Percentiles rank a stretch among this genome's conserved stretches.
These are phyloP conservation scores for Anthopleura sola DNA, from an alignment of 64 coral and sea anemone species.

Conservation along the genomic window DNA sequence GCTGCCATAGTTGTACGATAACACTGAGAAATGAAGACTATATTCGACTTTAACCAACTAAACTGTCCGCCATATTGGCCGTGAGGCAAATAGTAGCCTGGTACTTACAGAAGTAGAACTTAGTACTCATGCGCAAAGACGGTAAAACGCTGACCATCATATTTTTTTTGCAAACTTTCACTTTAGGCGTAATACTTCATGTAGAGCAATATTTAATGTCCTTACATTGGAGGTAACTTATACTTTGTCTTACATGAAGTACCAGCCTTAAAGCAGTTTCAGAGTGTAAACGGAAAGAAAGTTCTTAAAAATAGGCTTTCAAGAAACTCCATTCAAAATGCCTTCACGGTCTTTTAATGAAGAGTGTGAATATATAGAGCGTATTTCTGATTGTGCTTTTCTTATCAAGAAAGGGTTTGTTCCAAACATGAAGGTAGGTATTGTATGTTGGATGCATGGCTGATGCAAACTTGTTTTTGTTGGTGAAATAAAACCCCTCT, in stretches of 20 bases:
- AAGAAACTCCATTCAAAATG: background rate
- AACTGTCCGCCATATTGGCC: slow-evolving; percentile 23
- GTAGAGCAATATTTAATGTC: too few species aligned
- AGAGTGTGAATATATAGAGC: slow-evolving; percentile 72
- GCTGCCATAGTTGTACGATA: slow-evolving; percentile 22
- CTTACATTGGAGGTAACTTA: too few species aligned
- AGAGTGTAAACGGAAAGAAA: background rate
- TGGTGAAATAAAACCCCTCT: background rate
- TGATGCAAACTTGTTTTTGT: too few species aligned
- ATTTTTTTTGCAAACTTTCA: background rate
- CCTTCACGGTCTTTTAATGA: slow-evolving; percentile 56
- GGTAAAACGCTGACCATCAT: background rate
- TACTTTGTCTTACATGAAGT: too few species aligned
- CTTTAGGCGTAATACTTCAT: too few species aligned
- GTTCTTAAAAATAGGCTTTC: background rate
- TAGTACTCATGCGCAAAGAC: background rate
- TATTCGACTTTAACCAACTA: too few species aligned
- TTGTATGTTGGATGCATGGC: background rate
- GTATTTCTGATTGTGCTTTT: slow-evolving; percentile 50
- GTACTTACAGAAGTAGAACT: background rate
- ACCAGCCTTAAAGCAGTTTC: background rate
- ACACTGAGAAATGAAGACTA: too few species aligned
- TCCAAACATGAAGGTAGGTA: slow-evolving; percentile 82
- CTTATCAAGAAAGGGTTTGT: slow-evolving; percentile 90
- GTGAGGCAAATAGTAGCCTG: background rate